phyloP scores from a whole-genome alignment of 2,888 invertebrate species.

The Spilosoma lubricipeda region DNA sequence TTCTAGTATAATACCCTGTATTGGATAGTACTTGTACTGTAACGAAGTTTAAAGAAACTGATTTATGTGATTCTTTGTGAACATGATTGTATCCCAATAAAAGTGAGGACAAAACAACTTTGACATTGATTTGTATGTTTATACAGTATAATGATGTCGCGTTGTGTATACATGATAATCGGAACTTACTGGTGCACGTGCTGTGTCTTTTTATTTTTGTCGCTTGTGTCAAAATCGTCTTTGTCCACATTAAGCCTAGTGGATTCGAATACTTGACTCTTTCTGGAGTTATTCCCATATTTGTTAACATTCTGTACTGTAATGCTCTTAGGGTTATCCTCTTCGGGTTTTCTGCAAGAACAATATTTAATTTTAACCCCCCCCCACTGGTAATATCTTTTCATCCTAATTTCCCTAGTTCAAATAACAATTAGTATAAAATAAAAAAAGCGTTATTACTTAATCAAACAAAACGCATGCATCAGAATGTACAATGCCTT shows the following conservation, averaged over 20 bases:
- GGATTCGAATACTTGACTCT: conserved; percentile 90
- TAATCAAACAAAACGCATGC: conserved; percentile 46
- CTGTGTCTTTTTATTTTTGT: conserved; percentile 86
- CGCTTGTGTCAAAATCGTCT: conserved; percentile 91
- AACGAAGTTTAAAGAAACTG: not conserved
- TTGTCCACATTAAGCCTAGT: conserved; percentile 90
- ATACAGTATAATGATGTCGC: conserved; percentile 39
- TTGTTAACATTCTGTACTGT: conserved; percentile 80
- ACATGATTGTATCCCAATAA: not conserved
- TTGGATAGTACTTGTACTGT: no score
- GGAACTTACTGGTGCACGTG: conserved; percentile 78
- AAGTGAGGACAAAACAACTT: conserved; percentile 48
- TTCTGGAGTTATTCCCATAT: conserved; percentile 81
- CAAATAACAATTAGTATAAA: conserved; percentile 30
- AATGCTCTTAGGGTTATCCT: conserved; percentile 80
- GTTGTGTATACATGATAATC: conserved; percentile 46
- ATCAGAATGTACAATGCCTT: conserved; percentile 21
- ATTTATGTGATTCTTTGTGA: not conserved
- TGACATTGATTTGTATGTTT: conserved; percentile 55
- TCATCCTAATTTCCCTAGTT: conserved; percentile 13
- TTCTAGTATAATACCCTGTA: not conserved
- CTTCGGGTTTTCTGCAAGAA: conserved; percentile 84
- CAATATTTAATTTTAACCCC: conserved; percentile 61
- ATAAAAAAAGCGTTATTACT: conserved; percentile 48
- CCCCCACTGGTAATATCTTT: conserved; percentile 34